Base-by-base conservation (phyloP, 2,113 vertebrate species). In the Capreolus pygargus region DNA sequence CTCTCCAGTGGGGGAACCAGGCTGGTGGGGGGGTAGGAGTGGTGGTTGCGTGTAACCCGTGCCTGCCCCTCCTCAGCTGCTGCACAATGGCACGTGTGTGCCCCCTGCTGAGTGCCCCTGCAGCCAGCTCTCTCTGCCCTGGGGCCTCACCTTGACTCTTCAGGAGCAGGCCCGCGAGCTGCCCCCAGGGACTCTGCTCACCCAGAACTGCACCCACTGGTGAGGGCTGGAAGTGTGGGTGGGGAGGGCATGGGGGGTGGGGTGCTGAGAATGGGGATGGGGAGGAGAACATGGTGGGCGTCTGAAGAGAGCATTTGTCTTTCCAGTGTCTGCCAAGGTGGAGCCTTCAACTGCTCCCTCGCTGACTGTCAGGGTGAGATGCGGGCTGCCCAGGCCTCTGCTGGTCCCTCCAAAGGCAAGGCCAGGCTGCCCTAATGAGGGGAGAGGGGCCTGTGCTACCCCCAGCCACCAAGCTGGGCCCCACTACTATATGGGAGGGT, bases 141-240 rank as follows among this genome's bases (percentile, higher is more conserved):
- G 94, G 96, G 97, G 95, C n/a, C 98, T 89, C 94, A 99, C 98
- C 36, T 28, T 98, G 43, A 98, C 98, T 28, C 58, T 89, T 19
- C 98, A 98, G 14, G 98, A 98, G 86, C 95, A 9, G 97, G 96
- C 13, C 57, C 96, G 7, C 81, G 98, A 98, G 52, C 74, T 99
- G 47, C 93, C 98, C 0, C 97, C 99, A 0, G 99, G 99, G 89
- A 98, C 98, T 0, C 54, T 98, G 39, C 13, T 99, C 5, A 97
- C 97, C 85, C 93, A 98, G 60, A 98, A 98, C 94, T 99, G 99
- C 97, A 99, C 99, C 97, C 98, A 61, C 83, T 99, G 99, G 99
- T 99, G 98, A 98, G 98, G 39, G 33, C 50, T 0, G 0, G 16
- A 10, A 12, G 27, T 19, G 17, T 0, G 45, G 36, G 36, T 13